Evolutionary conservation across 2,113 vertebrate species (phyloP).

Genomic region (Pontoporia blainvillei): DNA sequence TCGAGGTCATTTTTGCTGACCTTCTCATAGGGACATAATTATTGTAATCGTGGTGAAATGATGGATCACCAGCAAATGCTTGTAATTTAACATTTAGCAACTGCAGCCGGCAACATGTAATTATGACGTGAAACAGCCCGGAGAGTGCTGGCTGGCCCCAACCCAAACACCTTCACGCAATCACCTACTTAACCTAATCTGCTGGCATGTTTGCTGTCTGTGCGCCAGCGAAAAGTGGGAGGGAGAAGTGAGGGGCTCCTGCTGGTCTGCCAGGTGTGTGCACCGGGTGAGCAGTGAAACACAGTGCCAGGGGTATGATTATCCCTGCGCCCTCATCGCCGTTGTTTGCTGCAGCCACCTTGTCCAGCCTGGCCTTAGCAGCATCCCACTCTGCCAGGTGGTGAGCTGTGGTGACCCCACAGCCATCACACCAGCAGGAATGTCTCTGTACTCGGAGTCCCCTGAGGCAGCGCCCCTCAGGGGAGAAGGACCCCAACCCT

Average conservation of each 20-base stretch:
- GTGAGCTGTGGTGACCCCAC: neutral
- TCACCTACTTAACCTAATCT: constrained; percentile 22
- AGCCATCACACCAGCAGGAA: neutral
- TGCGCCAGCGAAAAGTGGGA: neutral
- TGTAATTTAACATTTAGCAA: constrained; percentile 42
- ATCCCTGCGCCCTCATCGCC: accelerated
- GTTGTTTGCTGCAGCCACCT: neutral
- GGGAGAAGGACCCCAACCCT: neutral
- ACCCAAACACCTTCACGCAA: neutral
- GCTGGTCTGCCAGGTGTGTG: neutral
- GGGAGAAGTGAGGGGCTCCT: neutral
- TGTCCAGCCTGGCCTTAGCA: neutral
- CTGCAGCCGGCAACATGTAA: neutral
- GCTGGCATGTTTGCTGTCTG: neutral
- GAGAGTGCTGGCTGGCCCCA: neutral
- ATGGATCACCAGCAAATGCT: neutral
- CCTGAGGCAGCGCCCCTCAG: neutral
- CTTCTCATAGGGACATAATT: constrained; percentile 34
- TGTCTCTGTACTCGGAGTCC: neutral
- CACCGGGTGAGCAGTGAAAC: too few relatives aligned
- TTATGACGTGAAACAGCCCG: neutral
- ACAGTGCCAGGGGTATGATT: accelerated
- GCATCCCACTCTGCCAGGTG: neutral
- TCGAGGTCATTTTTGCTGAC: neutral
- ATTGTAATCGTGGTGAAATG: constrained; percentile 27